These are phyloP conservation scores for Sinocyclocheilus grahami DNA, from an alignment of 2,113 vertebrate genomes.

Conservation along the genomic window DNA sequence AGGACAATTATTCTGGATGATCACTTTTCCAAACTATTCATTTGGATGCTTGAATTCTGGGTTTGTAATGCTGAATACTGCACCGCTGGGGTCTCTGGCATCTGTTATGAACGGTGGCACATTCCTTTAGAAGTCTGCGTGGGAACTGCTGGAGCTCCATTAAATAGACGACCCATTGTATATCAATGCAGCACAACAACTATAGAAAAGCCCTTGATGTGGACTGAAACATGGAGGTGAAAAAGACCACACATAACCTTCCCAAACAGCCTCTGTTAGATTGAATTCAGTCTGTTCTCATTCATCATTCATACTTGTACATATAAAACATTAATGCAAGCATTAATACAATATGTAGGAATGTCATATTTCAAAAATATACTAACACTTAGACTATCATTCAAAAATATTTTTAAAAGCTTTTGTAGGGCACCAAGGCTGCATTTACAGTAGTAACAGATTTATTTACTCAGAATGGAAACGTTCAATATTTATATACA, in stretches of 20 bases:
- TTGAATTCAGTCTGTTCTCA: neutral
- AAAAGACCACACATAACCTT: conserved; percentile 35
- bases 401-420: neutral
- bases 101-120: conserved; percentile 62
- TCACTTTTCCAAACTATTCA: conserved; percentile 19
- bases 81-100: conserved; percentile 57
- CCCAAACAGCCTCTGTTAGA: conserved; percentile 1
- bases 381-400: neutral
- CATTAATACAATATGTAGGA: neutral
- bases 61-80: conserved; percentile 50
- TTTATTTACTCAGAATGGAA: too few species aligned
- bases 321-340: neutral
- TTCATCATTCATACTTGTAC: neutral
- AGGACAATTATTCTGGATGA: neutral
- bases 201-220: conserved; percentile 35
- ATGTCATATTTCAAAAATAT: neutral
- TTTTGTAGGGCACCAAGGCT: neutral
- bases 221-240: conserved; percentile 17
- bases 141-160: conserved; percentile 65
- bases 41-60: neutral
- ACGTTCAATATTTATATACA: too few species aligned
- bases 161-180: conserved; percentile 66
- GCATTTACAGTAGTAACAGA: neutral
- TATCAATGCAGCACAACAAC: conserved; percentile 59
- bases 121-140: neutral